These are phyloP conservation scores for Pardosa pseudoannulata DNA, from an alignment of 2,888 invertebrate genomes.

Conservation along the genomic window DNA sequence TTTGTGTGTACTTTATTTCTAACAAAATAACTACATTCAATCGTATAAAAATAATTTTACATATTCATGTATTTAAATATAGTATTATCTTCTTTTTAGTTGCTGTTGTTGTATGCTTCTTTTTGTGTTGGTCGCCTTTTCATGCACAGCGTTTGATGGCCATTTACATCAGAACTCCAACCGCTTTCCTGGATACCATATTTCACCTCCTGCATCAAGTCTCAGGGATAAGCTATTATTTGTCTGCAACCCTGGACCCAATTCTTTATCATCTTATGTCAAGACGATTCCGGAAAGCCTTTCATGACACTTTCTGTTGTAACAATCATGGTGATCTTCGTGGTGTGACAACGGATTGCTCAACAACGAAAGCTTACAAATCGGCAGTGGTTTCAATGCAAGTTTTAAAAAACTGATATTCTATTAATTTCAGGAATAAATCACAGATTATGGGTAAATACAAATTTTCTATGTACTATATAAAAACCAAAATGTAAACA, in stretches of 20 bases:
- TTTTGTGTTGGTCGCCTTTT: constrained; percentile 94
- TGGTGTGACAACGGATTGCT: background rate
- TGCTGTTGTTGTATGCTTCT: constrained; percentile 85
- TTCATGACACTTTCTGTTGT: constrained; percentile 82
- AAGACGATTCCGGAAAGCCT: constrained; percentile 93
- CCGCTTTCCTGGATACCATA: constrained; percentile 77
- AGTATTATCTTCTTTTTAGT: constrained; percentile 77
- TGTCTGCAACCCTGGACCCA: constrained; percentile 95
- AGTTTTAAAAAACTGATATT: background rate
- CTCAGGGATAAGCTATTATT: constrained; percentile 92
- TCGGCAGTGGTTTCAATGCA: background rate
- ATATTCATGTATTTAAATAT: too few relatives aligned
- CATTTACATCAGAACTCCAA: constrained; percentile 77
- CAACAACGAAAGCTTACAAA: background rate
- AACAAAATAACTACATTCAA: too few relatives aligned
- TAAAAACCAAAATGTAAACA: too few relatives aligned
- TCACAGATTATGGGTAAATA: too few relatives aligned
- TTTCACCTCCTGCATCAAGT: constrained; percentile 86
- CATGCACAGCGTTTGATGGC: constrained; percentile 85
- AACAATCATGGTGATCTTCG: background rate
- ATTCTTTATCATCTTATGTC: constrained; percentile 92
- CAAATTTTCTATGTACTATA: too few relatives aligned
- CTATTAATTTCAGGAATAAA: too few relatives aligned
- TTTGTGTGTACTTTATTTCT: too few relatives aligned
- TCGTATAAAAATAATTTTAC: too few relatives aligned